phyloP scores from a whole-genome alignment of 2,797 vertebrate genomes.

The Rhabdomys pumilio region DNA sequence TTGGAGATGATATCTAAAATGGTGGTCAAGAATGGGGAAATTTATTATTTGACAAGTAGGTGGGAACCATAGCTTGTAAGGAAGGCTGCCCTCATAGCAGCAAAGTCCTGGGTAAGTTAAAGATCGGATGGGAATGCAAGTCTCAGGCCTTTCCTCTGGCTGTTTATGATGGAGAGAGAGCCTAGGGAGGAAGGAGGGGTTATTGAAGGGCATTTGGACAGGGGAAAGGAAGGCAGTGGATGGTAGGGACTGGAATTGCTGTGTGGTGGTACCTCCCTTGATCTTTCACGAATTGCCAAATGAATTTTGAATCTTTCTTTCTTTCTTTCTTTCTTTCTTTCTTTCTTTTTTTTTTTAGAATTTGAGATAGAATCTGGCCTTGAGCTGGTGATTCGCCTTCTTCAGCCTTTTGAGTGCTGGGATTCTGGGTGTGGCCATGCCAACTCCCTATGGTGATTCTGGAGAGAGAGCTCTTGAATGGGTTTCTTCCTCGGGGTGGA shows the following conservation, averaged over 20 bases:
- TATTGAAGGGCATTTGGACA: not conserved
- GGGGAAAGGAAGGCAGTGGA: not conserved
- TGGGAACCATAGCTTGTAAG: slow-evolving; percentile 15
- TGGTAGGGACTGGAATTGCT: not conserved
- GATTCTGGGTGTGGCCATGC: not conserved
- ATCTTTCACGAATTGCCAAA: not conserved
- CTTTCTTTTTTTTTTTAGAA: not conserved
- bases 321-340: no score
- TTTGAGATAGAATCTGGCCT: not conserved
- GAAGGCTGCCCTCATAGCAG: not conserved
- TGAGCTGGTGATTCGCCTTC: not conserved
- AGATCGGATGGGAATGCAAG: not conserved
- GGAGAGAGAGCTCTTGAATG: not conserved
- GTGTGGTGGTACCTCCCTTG: not conserved
- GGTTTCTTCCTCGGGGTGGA: not conserved
- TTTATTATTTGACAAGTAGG: slow-evolving; percentile 51
- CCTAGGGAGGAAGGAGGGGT: not conserved
- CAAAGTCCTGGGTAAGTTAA: not conserved
- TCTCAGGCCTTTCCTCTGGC: not conserved
- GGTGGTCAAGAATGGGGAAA: slow-evolving; percentile 25
- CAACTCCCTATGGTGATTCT: not conserved
- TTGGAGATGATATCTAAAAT: slow-evolving; percentile 52
- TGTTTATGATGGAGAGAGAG: not conserved
- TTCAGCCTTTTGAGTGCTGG: not conserved
- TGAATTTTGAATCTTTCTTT: not conserved